Evolutionary conservation across 2,888 invertebrate species (phyloP), one percentile per base, ranked within the genome.

Genomic region (Proisotoma minuta): DNA sequence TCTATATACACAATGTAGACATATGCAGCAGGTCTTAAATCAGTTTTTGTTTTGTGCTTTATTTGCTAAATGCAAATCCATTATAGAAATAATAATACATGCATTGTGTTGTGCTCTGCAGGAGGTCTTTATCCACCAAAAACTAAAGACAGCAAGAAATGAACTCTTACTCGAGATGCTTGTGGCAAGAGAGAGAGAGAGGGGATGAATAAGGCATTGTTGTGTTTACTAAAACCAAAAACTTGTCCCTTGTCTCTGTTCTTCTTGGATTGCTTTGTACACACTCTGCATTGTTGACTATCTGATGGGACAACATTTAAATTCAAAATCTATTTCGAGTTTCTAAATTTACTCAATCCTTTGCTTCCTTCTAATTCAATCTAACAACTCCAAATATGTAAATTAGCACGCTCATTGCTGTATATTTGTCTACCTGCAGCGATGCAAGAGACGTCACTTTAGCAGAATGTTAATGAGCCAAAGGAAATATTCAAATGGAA

Each of bases 271-370:
- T 47, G 27, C n/a, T n/a, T n/a, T n/a, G n/a, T n/a, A n/a, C n/a
- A n/a, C n/a, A n/a, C n/a, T n/a, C n/a, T n/a, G n/a, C n/a, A n/a
- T n/a, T n/a, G n/a, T n/a, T n/a, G n/a, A n/a, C n/a, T n/a, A n/a
- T n/a, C n/a, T n/a, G n/a, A n/a, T n/a, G n/a, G n/a, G n/a, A n/a
- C n/a, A n/a, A n/a, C n/a, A n/a, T n/a, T n/a, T n/a, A n/a, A n/a
- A n/a, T n/a, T 43, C 50, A 53, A 59, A 62, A 62, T 62, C 57
- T 57, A 57, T 62, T 57, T 62, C 57, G 52, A 62, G 57, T 51
- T 52, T 57, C 60, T n/a, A n/a, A n/a, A 60, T 60, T 52, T 29
- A 26, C 52, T 24, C 24, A 23, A n/a, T 23, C 51, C 24, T 50
- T 3, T 15, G 12, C 5, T 50, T 24, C 20, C 18, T 23, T 50